phyloP scores from a whole-genome alignment of 2,797 vertebrate species.

The Siniperca obscura region DNA sequence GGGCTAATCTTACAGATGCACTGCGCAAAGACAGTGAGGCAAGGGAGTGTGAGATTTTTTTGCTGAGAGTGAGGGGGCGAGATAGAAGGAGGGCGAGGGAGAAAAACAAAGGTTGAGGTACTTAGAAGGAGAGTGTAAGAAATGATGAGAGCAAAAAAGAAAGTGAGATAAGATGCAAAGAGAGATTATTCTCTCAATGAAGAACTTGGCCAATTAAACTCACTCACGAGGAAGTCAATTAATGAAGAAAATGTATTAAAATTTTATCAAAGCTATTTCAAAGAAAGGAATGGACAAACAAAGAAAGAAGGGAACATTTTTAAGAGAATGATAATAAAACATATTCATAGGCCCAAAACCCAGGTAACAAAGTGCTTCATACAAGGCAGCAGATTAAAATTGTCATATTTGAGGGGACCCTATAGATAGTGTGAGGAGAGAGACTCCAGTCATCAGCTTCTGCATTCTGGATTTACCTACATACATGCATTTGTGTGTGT shows the following conservation, averaged over 20 bases:
- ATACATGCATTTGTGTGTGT: too few species aligned
- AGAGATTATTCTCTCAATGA: slow-evolving; percentile 9
- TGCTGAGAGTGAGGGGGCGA: background rate
- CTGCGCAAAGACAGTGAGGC: slow-evolving; percentile 19
- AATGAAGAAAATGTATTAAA: background rate
- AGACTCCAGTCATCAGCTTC: background rate
- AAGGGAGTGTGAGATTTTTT: slow-evolving; percentile 26
- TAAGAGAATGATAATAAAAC: background rate
- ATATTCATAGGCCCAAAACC: background rate
- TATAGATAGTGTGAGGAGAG: background rate
- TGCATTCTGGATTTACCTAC: background rate
- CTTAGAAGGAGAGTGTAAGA: background rate
- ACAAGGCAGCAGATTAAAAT: background rate
- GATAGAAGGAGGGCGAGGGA: background rate
- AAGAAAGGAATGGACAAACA: slow-evolving; percentile 6
- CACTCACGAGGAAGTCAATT: slow-evolving; percentile 13
- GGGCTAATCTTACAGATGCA: slow-evolving; percentile 45
- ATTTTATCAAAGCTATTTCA: slow-evolving; percentile 23
- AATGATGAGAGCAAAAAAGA: background rate
- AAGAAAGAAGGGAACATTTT: background rate
- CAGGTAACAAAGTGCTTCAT: background rate
- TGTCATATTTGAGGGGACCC: background rate
- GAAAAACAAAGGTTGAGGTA: slow-evolving; percentile 7
- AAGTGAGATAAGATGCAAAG: background rate
- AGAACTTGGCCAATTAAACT: slow-evolving; percentile 5